Base-by-base conservation (phyloP, 2,113 vertebrate species). In the Hemicordylus capensis region DNA sequence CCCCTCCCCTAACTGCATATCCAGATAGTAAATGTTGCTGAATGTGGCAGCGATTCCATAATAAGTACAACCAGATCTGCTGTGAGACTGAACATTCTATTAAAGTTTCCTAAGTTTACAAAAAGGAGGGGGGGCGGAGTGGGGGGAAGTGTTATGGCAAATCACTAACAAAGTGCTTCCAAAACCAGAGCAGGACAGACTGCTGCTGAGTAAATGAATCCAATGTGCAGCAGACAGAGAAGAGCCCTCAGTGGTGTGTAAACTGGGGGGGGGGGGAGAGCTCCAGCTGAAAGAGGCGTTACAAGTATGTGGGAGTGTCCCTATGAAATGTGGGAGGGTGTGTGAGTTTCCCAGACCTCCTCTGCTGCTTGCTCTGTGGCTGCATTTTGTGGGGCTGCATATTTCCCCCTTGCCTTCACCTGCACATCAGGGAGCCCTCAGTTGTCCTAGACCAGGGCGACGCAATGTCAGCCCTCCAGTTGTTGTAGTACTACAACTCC, bases 11-110 rank as follows among this genome's bases (percentile, higher is more conserved):
- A 6, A 59, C 67, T 44, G 74, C 61, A 73, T 77, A 6, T 66
- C 51, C 64, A 76, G 75, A 77, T n/a, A 76, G 37, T 69, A 17
- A 67, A 24, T 39, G 59, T 42, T 64, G 37, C 61, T 42, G 59
- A 76, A 67, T 44, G 19, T 76, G 83, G 74, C 74, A 76, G 34
- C 48, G n/a, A n/a, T 84, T 76, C 51, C n/a, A 17, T 51, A 74
- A 61, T 73, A 83, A 75, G 70, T 48, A 74, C 42, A 75, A 74
- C 73, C 70, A 51, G 70, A 48, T 75, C 46, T n/a, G 34, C 56
- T 59, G 34, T 31, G 34, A 58, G 39, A 59, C 66, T 54, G 46
- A 81, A 73, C 31, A 28, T 61, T 64, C 42, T 64, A 34, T 75
- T 75, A 63, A 63, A 10, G 7, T 59, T 82, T 31, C 20, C 54